These are phyloP conservation scores for Chrysogorgia sp. DNA, from an alignment of 92 coral and sea anemone species.

Conservation along the genomic window DNA sequence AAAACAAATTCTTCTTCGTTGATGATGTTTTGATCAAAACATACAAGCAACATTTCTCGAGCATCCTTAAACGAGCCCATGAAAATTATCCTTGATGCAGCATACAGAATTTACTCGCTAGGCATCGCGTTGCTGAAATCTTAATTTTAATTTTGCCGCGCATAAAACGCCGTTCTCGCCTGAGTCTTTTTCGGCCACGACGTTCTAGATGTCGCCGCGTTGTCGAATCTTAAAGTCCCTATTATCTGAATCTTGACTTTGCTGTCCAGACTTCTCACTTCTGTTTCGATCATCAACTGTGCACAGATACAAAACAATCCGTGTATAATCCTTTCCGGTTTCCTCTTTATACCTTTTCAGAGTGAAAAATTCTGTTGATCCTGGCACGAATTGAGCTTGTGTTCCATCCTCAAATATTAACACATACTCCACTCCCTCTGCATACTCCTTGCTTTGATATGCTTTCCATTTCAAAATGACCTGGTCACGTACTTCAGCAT, in stretches of 20 bases:
- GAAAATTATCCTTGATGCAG: too few relatives aligned
- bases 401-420: conserved; percentile 59
- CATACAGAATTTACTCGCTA: too few relatives aligned
- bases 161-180: too few relatives aligned
- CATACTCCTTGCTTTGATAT: conserved; percentile 54
- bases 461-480: conserved; percentile 63
- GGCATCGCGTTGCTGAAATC: too few relatives aligned
- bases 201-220: too few relatives aligned
- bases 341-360: too few relatives aligned
- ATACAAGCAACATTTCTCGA: too few relatives aligned
- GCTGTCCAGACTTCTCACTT: conserved; percentile 25
- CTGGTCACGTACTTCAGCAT: conserved; percentile 30
- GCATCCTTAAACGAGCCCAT: too few relatives aligned
- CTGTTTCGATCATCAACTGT: conserved; percentile 35
- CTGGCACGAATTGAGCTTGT: conserved; percentile 64
- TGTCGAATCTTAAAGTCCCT: neutral
- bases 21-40: too few relatives aligned
- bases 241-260: conserved; percentile 1
- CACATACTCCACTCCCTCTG: conserved; percentile 49
- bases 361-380: conserved; percentile 61
- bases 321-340: conserved; percentile 67
- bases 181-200: too few relatives aligned
- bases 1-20: too few relatives aligned
- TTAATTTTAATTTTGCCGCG: too few relatives aligned
- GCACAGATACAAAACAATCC: conserved; percentile 57